phyloP scores from a whole-genome alignment of 2,888 invertebrate species.

The Phaedon cochleariae region DNA sequence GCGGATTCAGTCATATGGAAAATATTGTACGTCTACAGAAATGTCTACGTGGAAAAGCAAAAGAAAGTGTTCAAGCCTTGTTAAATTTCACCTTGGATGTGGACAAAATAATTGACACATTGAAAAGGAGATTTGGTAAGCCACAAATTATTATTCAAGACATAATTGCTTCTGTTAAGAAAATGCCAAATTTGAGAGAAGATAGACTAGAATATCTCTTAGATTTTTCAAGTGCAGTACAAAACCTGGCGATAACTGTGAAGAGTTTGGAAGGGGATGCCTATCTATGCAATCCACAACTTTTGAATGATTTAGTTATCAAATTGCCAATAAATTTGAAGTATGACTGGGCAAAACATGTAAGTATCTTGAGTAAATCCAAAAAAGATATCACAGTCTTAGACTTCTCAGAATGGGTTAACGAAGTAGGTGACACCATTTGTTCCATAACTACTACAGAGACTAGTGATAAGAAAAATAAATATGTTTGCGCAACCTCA shows the following conservation, averaged over 20 bases:
- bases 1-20: not conserved
- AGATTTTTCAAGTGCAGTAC: not conserved
- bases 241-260: conserved; percentile 4
- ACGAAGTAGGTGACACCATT: not conserved
- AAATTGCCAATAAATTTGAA: not conserved
- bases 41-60: conserved; percentile 1
- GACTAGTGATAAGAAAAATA: not conserved
- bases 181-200: not conserved
- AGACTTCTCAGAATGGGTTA: conserved; percentile 2
- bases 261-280: conserved; percentile 2
- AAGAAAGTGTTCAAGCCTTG: not conserved
- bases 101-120: not conserved
- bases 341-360: not conserved
- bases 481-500: not conserved
- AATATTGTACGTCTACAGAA: conserved; percentile 4
- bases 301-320: not conserved
- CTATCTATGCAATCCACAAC: conserved; percentile 9
- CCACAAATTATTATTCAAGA: conserved; percentile 17
- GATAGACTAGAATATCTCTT: not conserved
- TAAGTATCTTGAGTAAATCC: not conserved
- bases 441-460: not conserved
- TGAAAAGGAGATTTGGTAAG: conserved; percentile 8
- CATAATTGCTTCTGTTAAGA: not conserved
- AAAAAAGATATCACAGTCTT: not conserved
- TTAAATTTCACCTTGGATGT: not conserved